A percentile compares a stretch with the other conserved stretches of the same genome.
phyloP scores from a whole-genome alignment of 2,888 invertebrate species.

The Entomobrya proxima region DNA sequence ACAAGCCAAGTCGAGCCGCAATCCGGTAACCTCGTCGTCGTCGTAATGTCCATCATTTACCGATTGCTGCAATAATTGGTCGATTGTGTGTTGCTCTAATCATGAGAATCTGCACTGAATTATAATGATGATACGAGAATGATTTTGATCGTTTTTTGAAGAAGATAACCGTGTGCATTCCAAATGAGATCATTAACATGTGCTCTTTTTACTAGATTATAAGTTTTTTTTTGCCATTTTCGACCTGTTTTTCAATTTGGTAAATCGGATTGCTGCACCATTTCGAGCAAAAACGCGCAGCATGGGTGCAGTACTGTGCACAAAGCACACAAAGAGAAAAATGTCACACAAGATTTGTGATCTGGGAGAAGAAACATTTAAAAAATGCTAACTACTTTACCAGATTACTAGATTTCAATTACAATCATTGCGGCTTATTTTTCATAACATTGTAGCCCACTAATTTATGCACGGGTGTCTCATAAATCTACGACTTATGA shows the following conservation, averaged over 20 bases:
- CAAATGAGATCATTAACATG: conserved; percentile 21
- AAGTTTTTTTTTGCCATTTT: neutral
- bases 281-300: neutral
- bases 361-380: neutral
- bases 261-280: conserved; percentile 20
- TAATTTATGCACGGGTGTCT: neutral
- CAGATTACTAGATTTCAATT: conserved; percentile 8
- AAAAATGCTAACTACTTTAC: neutral
- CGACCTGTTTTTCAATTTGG: conserved; percentile 34
- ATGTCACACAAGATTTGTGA: conserved; percentile 22
- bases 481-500: conserved; percentile 43
- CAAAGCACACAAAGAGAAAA: neutral
- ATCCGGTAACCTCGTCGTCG: too few relatives aligned
- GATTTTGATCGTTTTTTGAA: neutral
- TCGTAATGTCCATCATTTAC: too few relatives aligned
- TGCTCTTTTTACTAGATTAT: conserved; percentile 7
- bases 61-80: neutral
- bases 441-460: neutral
- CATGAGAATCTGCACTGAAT: conserved; percentile 32
- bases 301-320: conserved; percentile 1
- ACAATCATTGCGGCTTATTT: neutral
- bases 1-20: too few relatives aligned
- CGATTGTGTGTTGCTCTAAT: neutral
- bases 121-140: neutral
- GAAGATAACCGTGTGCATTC: neutral